Percentiles rank a stretch among this genome's conserved stretches.
Evolutionary conservation across 1,140 invertebrate genomes (phyloP).

Genomic region (Drosophila arizonae): DNA sequence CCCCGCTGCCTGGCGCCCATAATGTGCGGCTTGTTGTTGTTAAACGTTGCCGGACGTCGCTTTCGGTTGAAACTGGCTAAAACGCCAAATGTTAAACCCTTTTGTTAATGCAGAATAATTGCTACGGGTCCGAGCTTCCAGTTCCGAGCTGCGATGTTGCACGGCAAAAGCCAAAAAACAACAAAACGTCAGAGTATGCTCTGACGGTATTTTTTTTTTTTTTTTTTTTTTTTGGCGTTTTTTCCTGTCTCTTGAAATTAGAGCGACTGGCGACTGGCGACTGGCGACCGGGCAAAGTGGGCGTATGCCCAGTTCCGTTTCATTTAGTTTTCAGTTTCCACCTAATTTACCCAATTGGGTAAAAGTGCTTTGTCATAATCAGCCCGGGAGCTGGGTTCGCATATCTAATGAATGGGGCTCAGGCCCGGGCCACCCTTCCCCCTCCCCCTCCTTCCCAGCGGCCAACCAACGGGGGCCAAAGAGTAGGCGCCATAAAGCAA

Average conservation of each 20-base stretch:
- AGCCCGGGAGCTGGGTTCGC: constrained; percentile 79
- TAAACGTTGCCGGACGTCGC: constrained; percentile 55
- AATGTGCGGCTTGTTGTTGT: constrained; percentile 69
- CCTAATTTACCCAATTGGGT: constrained; percentile 80
- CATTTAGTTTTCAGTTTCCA: constrained; percentile 81
- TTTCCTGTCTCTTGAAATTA: constrained; percentile 63
- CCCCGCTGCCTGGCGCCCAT: constrained; percentile 13
- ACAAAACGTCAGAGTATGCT: constrained; percentile 30
- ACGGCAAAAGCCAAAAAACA: constrained; percentile 5
- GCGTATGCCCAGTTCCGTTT: constrained; percentile 76
- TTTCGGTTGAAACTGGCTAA: constrained; percentile 59
- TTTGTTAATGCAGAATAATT: constrained; percentile 81
- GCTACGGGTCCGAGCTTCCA: constrained; percentile 64
- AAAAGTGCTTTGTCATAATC: constrained; percentile 81
- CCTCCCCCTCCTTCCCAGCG: too few relatives aligned
- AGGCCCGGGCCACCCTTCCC: not conserved
- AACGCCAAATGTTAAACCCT: constrained; percentile 81
- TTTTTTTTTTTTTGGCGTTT: constrained; percentile 46
- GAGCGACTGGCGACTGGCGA: constrained; percentile 60
- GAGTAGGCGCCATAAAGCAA: constrained; percentile 44
- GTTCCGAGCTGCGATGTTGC: constrained; percentile 36
- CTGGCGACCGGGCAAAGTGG: constrained; percentile 53
- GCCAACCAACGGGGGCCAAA: constrained; percentile 24
- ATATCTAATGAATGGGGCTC: constrained; percentile 73
- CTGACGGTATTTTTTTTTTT: constrained; percentile 34